Base-by-base conservation (phyloP, 2,113 vertebrate species). In the Archilochus colubris region DNA sequence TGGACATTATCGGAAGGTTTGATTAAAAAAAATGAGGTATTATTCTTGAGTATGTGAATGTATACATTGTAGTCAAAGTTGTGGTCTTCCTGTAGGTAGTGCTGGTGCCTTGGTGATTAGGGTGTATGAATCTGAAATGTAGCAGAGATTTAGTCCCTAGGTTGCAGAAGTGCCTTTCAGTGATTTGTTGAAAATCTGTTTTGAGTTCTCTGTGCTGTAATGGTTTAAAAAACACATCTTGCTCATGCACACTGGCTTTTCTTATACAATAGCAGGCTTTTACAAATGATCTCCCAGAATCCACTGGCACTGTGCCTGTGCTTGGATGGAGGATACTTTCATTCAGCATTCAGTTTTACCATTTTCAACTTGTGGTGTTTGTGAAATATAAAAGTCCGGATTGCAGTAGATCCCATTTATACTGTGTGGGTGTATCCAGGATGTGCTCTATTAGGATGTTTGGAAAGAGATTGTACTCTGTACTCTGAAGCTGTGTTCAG, bases 401-500 rank as follows among this genome's bases (percentile, higher is more conserved):
- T 90, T 95, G 89, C 89, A 57, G 2, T 94, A 85, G 93, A 83
- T 95, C 94, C 89, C 85, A 87, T 74, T 96, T 95, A 44, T 69
- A n/a, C 61, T 43, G 75, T 76, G 93, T 94, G 89, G 93, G 93
- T 91, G 91, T 95, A 87, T 89, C 87, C 94, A 94, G 92, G 93
- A 95, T 95, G 83, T 93, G 77, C 94, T 88, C 64, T 78, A 43
- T 93, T 90, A 93, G 95, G 92, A 93, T 95, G 95, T 95, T 96
- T 95, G 93, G 86, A 92, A 90, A 88, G 92, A 94, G 90, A 67
- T 90, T 40, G 40, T 40, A 38, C 36, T 38, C 36, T 46, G 3
- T 62, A 22, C 76, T 93, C 94, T 88, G 87, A 91, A 82, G 94
- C 75, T 86, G 61, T 24, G 11, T 75, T 88, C 74, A 44, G 90